Conservation (phyloP, 2,113 vertebrate genomes). For the Amphiprion percula region DNA sequence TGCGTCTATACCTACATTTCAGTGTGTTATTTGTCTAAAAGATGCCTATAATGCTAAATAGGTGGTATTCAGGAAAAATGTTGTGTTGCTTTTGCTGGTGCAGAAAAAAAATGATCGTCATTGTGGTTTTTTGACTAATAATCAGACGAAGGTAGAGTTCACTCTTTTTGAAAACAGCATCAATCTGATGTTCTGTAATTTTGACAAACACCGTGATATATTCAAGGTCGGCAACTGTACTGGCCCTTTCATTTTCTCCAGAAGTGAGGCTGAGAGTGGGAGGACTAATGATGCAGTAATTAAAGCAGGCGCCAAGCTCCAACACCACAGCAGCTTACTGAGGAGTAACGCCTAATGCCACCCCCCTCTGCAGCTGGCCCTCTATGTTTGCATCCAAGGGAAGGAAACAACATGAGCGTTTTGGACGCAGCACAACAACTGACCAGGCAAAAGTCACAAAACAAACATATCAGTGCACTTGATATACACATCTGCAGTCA, state of each 20-base stretch:
- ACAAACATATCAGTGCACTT: not conserved
- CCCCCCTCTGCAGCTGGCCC: slow-evolving; percentile 25
- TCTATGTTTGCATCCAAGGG: slow-evolving; percentile 32
- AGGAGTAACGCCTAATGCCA: slow-evolving; percentile 36
- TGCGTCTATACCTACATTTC: no score
- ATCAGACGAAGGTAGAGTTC: not conserved
- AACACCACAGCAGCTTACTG: slow-evolving; percentile 29
- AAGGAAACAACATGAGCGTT: slow-evolving; percentile 17
- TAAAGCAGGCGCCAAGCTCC: slow-evolving; percentile 43
- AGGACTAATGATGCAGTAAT: slow-evolving; percentile 64
- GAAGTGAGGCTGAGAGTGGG: slow-evolving; percentile 57
- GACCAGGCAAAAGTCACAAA: not conserved
- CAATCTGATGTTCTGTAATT: not conserved
- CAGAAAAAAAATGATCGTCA: not conserved
- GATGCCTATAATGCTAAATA: not conserved
- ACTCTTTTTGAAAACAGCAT: not conserved
- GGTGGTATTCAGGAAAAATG: not conserved
- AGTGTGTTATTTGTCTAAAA: not conserved
- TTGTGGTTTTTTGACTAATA: no score
- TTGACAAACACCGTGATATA: not conserved
- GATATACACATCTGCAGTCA: not conserved
- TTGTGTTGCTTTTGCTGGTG: no score
- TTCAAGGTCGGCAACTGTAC: not conserved
- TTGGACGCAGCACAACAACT: not conserved
- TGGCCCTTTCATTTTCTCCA: slow-evolving; percentile 29